These are phyloP conservation scores for Triops longicaudatus DNA, from an alignment of 1,140 invertebrate species.

Conservation along the genomic window DNA sequence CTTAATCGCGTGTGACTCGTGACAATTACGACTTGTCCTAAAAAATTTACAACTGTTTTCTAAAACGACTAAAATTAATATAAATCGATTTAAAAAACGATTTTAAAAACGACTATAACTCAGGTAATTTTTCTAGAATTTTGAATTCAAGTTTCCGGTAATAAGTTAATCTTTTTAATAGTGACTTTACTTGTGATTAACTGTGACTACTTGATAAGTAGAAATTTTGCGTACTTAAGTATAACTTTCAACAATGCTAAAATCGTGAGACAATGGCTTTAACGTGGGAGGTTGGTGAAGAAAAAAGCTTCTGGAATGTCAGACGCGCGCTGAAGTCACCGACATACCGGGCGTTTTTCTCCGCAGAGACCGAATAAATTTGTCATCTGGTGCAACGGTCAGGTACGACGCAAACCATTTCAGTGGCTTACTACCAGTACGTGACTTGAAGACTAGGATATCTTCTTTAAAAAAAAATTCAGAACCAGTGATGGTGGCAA, in stretches of 20 bases:
- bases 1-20: too few species aligned
- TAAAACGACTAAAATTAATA: too few species aligned
- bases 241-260: neutral
- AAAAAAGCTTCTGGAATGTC: neutral
- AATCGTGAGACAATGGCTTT: neutral
- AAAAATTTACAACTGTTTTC: too few species aligned
- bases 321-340: neutral
- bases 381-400: neutral
- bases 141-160: too few species aligned
- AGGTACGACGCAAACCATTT: neutral
- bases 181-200: too few species aligned
- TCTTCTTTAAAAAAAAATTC: neutral
- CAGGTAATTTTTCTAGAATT: too few species aligned
- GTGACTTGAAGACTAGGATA: slow-evolving; percentile 4
- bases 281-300: neutral
- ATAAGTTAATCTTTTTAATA: too few species aligned
- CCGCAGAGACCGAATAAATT: neutral
- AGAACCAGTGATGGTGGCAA: neutral
- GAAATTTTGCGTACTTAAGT: neutral
- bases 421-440: neutral
- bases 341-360: neutral
- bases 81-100: too few species aligned
- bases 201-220: too few species aligned
- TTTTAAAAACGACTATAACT: too few species aligned
- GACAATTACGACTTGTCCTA: too few species aligned